Conservation (phyloP, 2,797 vertebrate genomes). For the Hozukius guyotensis region DNA sequence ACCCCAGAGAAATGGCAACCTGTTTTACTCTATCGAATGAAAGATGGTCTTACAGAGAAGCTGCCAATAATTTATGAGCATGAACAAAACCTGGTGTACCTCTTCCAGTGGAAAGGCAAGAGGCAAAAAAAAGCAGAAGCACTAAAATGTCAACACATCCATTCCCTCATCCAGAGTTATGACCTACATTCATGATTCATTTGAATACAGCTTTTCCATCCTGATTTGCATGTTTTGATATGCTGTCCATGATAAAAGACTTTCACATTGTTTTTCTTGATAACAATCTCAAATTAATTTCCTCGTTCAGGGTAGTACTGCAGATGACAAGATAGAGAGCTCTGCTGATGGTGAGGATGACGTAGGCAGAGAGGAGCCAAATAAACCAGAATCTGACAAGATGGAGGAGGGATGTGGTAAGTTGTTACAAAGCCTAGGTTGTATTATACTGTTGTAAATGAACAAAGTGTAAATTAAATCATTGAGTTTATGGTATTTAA, state of each 20-base stretch:
- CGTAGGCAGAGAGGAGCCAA: conserved; percentile 47
- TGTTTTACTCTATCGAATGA: not conserved
- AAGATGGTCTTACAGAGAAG: not conserved
- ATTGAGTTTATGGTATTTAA: not conserved
- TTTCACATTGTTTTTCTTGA: not conserved
- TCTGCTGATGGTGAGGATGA: conserved; percentile 57
- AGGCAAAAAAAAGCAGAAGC: not conserved
- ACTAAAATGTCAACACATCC: not conserved
- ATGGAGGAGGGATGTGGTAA: conserved; percentile 77
- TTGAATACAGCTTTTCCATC: not conserved
- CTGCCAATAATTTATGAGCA: not conserved
- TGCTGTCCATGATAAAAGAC: too few species aligned
- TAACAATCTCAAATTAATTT: not conserved
- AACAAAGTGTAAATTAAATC: not conserved
- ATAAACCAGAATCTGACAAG: conserved; percentile 66
- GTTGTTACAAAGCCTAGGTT: not conserved
- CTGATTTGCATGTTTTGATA: not conserved
- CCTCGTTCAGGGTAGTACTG: conserved; percentile 46
- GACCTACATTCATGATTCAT: not conserved
- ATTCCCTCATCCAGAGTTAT: not conserved
- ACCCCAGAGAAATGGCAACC: too few species aligned
- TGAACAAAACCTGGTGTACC: not conserved
- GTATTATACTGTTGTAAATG: not conserved
- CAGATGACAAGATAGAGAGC: conserved; percentile 39
- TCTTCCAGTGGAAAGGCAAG: not conserved